These are phyloP conservation scores for Plagodis pulveraria DNA, from an alignment of 2,888 invertebrate genomes.

Conservation along the genomic window DNA sequence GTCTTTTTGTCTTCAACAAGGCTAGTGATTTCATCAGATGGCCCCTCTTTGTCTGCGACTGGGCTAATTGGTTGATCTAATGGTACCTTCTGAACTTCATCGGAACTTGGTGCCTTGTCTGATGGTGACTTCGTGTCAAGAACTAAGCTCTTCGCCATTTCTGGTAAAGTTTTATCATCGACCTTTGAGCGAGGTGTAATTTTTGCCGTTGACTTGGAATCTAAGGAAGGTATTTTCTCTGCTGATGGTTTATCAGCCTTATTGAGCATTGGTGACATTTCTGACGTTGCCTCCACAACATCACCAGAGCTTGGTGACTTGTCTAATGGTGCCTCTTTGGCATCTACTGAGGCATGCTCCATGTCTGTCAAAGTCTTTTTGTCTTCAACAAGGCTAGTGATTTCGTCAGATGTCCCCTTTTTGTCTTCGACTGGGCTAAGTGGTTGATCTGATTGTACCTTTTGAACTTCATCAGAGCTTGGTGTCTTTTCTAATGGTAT, in stretches of 20 bases:
- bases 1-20: too few species aligned
- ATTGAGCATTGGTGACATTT: too few species aligned
- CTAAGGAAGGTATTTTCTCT: not conserved
- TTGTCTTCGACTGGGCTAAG: too few species aligned
- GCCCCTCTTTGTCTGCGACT: too few species aligned
- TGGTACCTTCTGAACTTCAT: conserved; percentile 12
- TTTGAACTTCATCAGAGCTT: too few species aligned
- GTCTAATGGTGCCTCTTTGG: conserved; percentile 2
- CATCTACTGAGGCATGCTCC: conserved; percentile 9
- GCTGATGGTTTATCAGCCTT: not conserved
- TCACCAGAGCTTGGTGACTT: conserved; percentile 5
- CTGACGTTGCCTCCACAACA: too few species aligned
- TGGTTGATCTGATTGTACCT: too few species aligned
- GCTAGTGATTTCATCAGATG: too few species aligned
- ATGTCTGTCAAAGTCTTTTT: too few species aligned
- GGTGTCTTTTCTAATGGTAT: too few species aligned
- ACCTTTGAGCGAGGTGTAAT: too few species aligned
- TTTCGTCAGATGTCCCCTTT: not conserved
- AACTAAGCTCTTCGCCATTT: not conserved
- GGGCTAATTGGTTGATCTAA: not conserved
- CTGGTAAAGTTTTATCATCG: not conserved
- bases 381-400: not conserved
- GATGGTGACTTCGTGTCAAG: not conserved
- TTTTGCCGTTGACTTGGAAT: too few species aligned
- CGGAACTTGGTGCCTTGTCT: not conserved